Base-by-base conservation (phyloP, 2,888 invertebrate genomes). In the Ellobium chinense region DNA sequence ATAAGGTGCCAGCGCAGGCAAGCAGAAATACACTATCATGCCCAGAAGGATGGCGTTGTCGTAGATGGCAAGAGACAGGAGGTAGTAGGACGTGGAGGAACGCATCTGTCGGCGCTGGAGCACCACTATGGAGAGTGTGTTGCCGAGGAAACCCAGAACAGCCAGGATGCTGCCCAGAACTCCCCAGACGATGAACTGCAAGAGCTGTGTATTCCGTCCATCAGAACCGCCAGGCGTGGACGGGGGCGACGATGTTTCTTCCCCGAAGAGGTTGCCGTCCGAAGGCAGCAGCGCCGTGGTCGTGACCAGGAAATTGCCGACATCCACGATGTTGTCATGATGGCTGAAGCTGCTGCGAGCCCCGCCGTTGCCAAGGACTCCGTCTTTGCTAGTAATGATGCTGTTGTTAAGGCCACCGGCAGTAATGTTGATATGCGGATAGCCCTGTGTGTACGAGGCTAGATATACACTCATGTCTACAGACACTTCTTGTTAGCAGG, bases 31-130 rank as follows among this genome's bases (percentile, higher is more conserved):
- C 36, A 92, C 79, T 18, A 91, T 85, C 83, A 93, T 91, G 4
- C 92, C 90, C 87, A 97, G 94, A 88, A 98, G 96, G 87, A 99
- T 95, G 85, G 97, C 95, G 18, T 97, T 97, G 94, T 99, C 99
- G 93, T 97, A 98, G 88, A 97, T 95, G 34, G 99, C 98, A 88
- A 99, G 94, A 5, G 98, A 98, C 85, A 97, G 97, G 82, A 99
- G 95, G 91, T 98, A 95, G 93, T 97, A 97, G 94, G 98, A 98
- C 91, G 98, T 97, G 91, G 98, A 98, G 81, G 97, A 97, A 89
- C 97, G 95, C 98, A 99, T 98, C 93, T 98, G 97, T 78, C 97
- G 95, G 81, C 90, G 88, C 56, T 88, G 85, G 37, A 92, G 86
- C 2, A 92, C 92, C n/a, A 89, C 85, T n/a, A 92, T 90, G 14